Conservation (phyloP, 2,113 vertebrate genomes). For the Peromyscus californicus region DNA sequence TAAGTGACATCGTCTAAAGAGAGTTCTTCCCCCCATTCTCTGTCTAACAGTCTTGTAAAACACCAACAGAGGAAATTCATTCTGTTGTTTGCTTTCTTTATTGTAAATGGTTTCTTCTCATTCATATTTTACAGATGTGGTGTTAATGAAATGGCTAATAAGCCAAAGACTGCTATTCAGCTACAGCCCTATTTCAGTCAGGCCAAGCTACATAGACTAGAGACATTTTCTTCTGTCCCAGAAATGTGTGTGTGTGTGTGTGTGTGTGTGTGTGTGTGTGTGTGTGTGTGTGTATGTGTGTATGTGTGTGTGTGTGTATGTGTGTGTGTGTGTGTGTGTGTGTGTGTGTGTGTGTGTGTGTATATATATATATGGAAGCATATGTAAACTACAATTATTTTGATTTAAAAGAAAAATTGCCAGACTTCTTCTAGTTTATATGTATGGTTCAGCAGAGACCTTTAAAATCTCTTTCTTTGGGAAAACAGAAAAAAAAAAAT, state of each 20-base stretch:
- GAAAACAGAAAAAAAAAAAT: slow-evolving; percentile 56
- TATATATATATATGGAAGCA: background rate
- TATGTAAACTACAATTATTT: slow-evolving; percentile 64
- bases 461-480: slow-evolving; percentile 69
- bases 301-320: no score
- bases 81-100: slow-evolving; percentile 88
- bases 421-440: slow-evolving; percentile 23
- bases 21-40: slow-evolving; percentile 89
- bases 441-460: slow-evolving; percentile 6
- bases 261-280: background rate
- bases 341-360: background rate
- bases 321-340: background rate
- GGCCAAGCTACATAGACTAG: background rate
- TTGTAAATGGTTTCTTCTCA: slow-evolving; percentile 86
- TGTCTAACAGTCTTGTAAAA: slow-evolving; percentile 86
- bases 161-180: slow-evolving; percentile 83
- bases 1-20: slow-evolving; percentile 91
- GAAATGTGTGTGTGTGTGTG: slow-evolving; percentile 55
- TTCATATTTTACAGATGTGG: slow-evolving; percentile 86
- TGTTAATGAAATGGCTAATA: slow-evolving; percentile 86
- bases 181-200: slow-evolving; percentile 62
- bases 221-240: slow-evolving; percentile 22
- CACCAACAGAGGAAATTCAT: slow-evolving; percentile 88
- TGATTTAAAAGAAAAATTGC: slow-evolving; percentile 44
- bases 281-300: background rate